phyloP scores from a whole-genome alignment of 2,888 invertebrate genomes.

The Selenia dentaria region DNA sequence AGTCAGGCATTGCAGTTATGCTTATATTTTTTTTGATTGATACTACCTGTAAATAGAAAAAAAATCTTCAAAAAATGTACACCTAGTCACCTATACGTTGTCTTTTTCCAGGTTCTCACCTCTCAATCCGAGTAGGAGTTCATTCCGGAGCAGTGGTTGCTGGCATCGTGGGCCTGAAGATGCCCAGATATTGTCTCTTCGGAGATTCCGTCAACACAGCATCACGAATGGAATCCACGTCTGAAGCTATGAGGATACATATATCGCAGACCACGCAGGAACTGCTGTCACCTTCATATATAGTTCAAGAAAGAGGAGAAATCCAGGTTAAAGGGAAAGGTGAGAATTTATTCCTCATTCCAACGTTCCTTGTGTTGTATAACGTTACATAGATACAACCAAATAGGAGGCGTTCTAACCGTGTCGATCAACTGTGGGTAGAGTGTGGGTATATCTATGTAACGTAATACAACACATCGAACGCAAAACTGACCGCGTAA shows the following conservation, averaged over 20 bases:
- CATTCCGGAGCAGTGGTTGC: slow-evolving; percentile 97
- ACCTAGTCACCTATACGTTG: too few species aligned
- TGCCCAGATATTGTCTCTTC: slow-evolving; percentile 95
- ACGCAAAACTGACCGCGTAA: too few species aligned
- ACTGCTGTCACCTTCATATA: slow-evolving; percentile 89
- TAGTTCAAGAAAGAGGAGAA: slow-evolving; percentile 91
- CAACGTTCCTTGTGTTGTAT: too few species aligned
- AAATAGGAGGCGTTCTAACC: too few species aligned
- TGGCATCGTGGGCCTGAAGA: slow-evolving; percentile 96
- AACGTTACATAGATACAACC: too few species aligned
- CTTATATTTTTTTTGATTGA: too few species aligned
- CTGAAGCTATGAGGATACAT: slow-evolving; percentile 97
- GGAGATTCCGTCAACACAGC: slow-evolving; percentile 97
- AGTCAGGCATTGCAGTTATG: too few species aligned
- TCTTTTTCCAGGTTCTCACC: slow-evolving; percentile 89
- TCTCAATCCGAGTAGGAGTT: slow-evolving; percentile 93
- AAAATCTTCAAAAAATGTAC: too few species aligned
- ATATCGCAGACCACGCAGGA: slow-evolving; percentile 95
- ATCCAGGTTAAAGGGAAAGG: slow-evolving; percentile 97
- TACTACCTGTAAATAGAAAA: too few species aligned
- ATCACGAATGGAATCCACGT: slow-evolving; percentile 96
- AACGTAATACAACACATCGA: too few species aligned
- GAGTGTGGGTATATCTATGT: too few species aligned
- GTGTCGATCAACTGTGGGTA: too few species aligned
- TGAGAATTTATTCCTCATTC: slow-evolving; percentile 46